Conservation (phyloP, 2,113 vertebrate genomes). For the Carassius auratus region DNA sequence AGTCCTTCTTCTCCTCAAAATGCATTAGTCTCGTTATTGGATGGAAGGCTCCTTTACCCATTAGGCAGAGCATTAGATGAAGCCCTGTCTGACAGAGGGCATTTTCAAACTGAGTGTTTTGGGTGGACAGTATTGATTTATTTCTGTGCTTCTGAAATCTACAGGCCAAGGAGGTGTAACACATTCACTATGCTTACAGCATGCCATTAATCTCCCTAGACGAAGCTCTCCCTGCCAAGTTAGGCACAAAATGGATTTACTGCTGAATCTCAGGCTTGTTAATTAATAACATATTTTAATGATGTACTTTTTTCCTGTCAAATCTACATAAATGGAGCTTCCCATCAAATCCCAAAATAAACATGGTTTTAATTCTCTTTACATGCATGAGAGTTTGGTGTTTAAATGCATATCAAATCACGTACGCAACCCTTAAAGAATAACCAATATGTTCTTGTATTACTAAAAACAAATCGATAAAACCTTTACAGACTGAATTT, state of each 20-base stretch:
- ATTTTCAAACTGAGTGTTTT: conserved; percentile 58
- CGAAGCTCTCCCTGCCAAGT: conserved; percentile 35
- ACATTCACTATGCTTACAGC: conserved; percentile 37
- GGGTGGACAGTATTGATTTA: conserved; percentile 57
- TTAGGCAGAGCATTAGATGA: conserved; percentile 44
- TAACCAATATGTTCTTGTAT: not conserved
- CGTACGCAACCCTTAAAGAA: not conserved
- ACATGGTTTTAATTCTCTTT: conserved; percentile 15
- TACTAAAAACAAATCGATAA: conserved; percentile 9
- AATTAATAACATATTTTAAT: conserved; percentile 8
- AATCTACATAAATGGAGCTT: not conserved
- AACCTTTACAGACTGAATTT: conserved; percentile 21
- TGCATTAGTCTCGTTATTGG: conserved; percentile 54
- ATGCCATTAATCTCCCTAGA: conserved; percentile 53
- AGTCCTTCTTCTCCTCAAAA: conserved; percentile 55
- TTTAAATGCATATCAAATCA: not conserved
- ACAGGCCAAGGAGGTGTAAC: conserved; percentile 48
- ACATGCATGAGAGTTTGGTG: conserved; percentile 9
- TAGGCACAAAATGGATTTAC: conserved; percentile 15
- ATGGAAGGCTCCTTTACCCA: conserved; percentile 56
- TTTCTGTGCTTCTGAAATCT: conserved; percentile 42
- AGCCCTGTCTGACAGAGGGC: conserved; percentile 48
- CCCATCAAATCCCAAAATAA: not conserved
- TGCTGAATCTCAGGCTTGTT: conserved; percentile 15
- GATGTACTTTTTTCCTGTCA: not conserved